Evolutionary conservation across 2,797 vertebrate genomes (phyloP), one percentile per base, ranked within the genome.

Genomic region (Peromyscus nudipes): DNA sequence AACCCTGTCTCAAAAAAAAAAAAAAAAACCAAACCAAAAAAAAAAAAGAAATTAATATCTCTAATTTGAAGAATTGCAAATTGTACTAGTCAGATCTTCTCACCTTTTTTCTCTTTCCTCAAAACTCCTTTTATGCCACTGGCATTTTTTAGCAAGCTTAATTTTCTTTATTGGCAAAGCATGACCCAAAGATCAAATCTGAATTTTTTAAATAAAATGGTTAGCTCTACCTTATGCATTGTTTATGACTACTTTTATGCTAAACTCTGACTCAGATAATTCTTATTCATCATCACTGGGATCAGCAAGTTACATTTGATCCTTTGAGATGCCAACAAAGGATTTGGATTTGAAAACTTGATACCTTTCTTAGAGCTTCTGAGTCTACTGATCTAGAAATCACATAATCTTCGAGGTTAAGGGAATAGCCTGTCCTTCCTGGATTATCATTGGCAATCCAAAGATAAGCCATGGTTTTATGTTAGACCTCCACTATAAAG

Each of bases 361-460:
- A 75, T 65, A 86, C 43, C 67, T 87, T 93, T 65, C 60, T 96
- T 92, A 67, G 79, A 82, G 34, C 62, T 91, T 96, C 10, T 89
- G 79, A 79, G 62, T 92, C 31, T 96, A 25, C 76, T 92, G 76
- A 94, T 40, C 89, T 97, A 94, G 57, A 97, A 96, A 95, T 93
- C 89, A 91, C 92, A 87, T 97, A 96, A 80, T 96, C 21, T 94
- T 46, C 57, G n/a, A 91, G 57, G 89, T 94, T 93, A 91, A 96
- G 71, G 49, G 73, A 92, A 16, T 92, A 97, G 82, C 91, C 64
- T 95, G 16, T 77, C 84, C 34, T 76, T 82, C 84, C n/a, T 76
- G 25, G 43, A 87, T 92, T 96, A 76, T 91, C 85, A 43, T 1
- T 79, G 84, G 52, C 65, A 96, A 73, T 92, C 31, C 83, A 93